These are phyloP conservation scores for Gymnothorax reevesii DNA, from an alignment of 2,797 vertebrate genomes.

Conservation along the genomic window DNA sequence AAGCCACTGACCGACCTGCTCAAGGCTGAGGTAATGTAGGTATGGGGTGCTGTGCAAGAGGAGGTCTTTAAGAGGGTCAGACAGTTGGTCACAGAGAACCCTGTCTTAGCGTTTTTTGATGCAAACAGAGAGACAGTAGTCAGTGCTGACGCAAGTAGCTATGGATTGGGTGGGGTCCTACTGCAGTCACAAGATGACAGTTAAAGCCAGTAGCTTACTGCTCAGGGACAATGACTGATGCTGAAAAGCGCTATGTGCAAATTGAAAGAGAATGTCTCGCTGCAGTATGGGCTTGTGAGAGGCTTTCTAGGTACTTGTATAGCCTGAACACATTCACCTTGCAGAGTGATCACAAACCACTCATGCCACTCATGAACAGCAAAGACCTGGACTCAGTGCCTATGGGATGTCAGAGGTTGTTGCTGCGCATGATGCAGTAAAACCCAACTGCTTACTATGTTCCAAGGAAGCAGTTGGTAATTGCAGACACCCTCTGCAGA, in stretches of 20 bases:
- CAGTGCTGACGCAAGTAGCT: no score
- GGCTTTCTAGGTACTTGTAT: not conserved
- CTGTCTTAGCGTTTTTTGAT: not conserved
- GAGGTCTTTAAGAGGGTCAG: not conserved
- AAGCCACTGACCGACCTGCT: not conserved
- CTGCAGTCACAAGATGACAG: conserved; percentile 5
- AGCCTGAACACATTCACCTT: not conserved
- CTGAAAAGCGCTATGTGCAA: not conserved
- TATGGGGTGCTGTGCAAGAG: not conserved
- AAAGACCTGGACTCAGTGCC: conserved; percentile 13
- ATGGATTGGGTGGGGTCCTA: not conserved
- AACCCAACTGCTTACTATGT: conserved; percentile 25
- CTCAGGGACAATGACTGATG: conserved; percentile 17
- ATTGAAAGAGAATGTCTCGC: no score
- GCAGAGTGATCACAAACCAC: conserved; percentile 8
- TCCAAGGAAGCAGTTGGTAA: not conserved
- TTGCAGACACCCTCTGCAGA: not conserved
- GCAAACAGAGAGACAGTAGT: not conserved
- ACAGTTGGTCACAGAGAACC: not conserved
- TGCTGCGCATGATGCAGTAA: conserved; percentile 14
- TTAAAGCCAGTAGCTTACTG: not conserved
- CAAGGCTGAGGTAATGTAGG: not conserved
- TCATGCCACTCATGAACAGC: not conserved
- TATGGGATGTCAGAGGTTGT: conserved; percentile 16
- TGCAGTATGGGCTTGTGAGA: not conserved